Evolutionary conservation across 2,113 vertebrate species (phyloP).

Genomic region (Rhipidura dahli): DNA sequence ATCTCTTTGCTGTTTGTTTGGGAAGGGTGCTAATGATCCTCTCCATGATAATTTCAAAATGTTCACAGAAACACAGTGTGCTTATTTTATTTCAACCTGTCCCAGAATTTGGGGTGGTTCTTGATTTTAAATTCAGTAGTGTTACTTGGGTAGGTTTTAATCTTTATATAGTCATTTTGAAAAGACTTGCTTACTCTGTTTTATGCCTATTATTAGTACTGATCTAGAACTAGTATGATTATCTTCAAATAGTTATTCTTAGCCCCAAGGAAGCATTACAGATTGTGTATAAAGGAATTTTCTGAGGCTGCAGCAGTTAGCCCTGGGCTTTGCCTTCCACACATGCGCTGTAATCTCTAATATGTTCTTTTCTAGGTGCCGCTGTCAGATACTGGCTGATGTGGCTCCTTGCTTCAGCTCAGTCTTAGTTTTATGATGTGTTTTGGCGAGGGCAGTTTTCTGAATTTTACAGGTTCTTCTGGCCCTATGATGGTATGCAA

Average conservation of each 20-base stretch:
- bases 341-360: slow-evolving; percentile 99
- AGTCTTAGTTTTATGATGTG: slow-evolving; percentile 97
- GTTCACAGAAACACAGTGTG: background rate
- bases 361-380: slow-evolving; percentile 98
- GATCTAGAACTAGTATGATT: background rate
- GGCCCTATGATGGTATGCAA: slow-evolving; percentile 96
- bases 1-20: background rate
- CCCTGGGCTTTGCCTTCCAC: slow-evolving; percentile 89
- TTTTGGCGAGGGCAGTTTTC: slow-evolving; percentile 92
- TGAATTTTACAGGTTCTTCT: slow-evolving; percentile 96
- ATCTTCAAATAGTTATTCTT: background rate
- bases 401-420: slow-evolving; percentile 91
- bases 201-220: background rate
- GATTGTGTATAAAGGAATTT: slow-evolving; percentile 32
- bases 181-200: background rate
- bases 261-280: slow-evolving; percentile 18
- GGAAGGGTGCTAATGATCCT: slow-evolving; percentile 40
- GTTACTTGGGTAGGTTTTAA: slow-evolving; percentile 5
- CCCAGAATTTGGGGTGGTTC: slow-evolving; percentile 39
- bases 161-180: background rate
- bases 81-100: slow-evolving; percentile 16
- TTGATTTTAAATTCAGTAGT: background rate
- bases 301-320: slow-evolving; percentile 74
- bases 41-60: background rate
- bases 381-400: slow-evolving; percentile 93